Base-by-base conservation (phyloP, 64 coral and sea anemone species). In the Montipora efflorescens region DNA sequence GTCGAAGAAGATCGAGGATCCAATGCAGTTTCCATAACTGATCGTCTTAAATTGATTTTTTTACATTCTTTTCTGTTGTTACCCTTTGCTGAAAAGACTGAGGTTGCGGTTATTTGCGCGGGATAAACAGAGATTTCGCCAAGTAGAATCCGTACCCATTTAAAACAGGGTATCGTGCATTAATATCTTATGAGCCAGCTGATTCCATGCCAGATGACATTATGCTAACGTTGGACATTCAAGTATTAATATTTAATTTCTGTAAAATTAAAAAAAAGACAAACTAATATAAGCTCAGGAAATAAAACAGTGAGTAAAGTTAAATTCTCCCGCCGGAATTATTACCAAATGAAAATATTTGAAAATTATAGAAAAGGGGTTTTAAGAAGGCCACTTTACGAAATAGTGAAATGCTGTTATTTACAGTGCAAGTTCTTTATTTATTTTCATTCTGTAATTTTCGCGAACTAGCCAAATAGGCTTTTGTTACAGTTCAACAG, bases 161-260 rank as follows among this genome's bases (percentile, higher is more conserved):
- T 14, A 67, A 67, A 15, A 18, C 4, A 67, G 10, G 62, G 7
- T 18, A 14, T 7, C 62, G 62, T 14, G 62, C 16, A 4, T 13
- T 18, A 12, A 15, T 2, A 76, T 43, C 8, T 46, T 14, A 18
- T 6, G 11, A 19, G 2, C 12, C 57, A 6, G 23, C 21, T 25
- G 52, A 44, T 3, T 4, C 2, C 13, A 8, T 23, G 23, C 11
- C 57, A 45, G 23, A 9, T 45, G 57, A 44, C 25, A 11, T 9
- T 66, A 82, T 64, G 80, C 64, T 64, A 67, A 82, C 76, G 64
- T 11, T 14, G 55, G 64, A 66, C 28, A 36, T 36, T 36, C 36
- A 47, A 1, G 57, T 64, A 66, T 82, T 82, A 82, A 82, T 82
- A 82, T 82, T 64, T 82, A 64, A 82, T 82, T 61, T 61, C 25